Evolutionary conservation across 1,140 invertebrate species (phyloP), one percentile per base, ranked within the genome.

Genomic region (Plectrocnemia conspersa): DNA sequence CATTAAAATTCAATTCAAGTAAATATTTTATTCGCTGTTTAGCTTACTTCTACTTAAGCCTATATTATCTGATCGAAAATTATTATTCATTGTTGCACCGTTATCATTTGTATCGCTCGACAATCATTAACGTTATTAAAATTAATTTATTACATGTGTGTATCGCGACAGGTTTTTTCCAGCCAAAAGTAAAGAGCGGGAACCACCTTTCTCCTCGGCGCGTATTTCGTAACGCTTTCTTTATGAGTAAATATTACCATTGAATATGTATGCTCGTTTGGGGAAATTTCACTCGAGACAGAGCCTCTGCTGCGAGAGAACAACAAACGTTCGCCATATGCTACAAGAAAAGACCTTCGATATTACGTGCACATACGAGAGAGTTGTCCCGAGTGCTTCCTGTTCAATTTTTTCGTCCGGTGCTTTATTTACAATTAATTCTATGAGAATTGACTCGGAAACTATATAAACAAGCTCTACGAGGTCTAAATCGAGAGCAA

Each of bases 171-270:
- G 15, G 15, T 18, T 33, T 48, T 29, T 48, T 48, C 16, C 2
- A 6, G 27, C 35, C 38, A 44, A 54, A 40, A 54, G 21, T 42
- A 44, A 53, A 52, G n/a, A 48, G 24, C 23, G 29, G 25, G 32
- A 35, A 40, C 44, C 41, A 22, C 56, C 48, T 58, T 58, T 50
- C 48, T 52, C 44, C 56, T 47, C 19, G 23, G 15, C 10, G 15
- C 22, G n/a, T 33, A 32, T 57, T 52, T 46, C 42, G 49, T 58
- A 58, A 52, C 49, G 33, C 56, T 58, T 58, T 58, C 56, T 53
- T 58, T 40, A 50, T 38, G 46, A 58, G 41, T 40, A 50, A 58
- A 58, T 38, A 53, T 32, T 16, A 32, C 21, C 24, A 32, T 32
- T 52, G 21, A 52, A 24, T 52, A 38, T 38, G 48, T 41, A 27